Evolutionary conservation across 92 coral and sea anemone genomes (phyloP), one percentile per base, ranked within the genome.

Genomic region (Siderastrea siderea): DNA sequence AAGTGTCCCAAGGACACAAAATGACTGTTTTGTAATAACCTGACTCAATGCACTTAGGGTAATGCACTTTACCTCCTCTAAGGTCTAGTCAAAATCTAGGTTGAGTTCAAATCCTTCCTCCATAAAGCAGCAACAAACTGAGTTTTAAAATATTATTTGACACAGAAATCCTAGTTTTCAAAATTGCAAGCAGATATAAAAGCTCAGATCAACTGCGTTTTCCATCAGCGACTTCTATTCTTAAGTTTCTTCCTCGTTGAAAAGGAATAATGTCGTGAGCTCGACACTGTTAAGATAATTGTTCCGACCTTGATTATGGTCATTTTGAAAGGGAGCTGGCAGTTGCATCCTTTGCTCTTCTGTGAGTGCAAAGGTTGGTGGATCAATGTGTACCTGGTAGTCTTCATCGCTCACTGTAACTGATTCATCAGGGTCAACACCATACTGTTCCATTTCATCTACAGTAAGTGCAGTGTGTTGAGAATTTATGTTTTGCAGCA

Each of bases 361-460:
- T 55, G 71, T 72, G 4, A 73, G 77, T 58, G 60, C 65, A 63
- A 63, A 62, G 16, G 82, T 54, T 77, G 84, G 89, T 77, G 89
- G 67, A 86, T 86, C 75, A 51, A 86, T 52, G 5, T 86, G 84
- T 38, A 86, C 84, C 84, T 86, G 83, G 71, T 86, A 86, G 60
- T 86, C 66, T 48, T 78, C 90, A 78, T 86, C 90, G 53, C 47
- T 51, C 85, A 86, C 85, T 52, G 76, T 6, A 15, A 79, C 79
- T 78, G 67, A 71, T 55, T 74, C 90, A 9, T 86, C 90, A 48
- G 90, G 65, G 85, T 79, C 61, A n/a, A 45, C 57, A 46, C 90
- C 90, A 68, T 68, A 68, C 74, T 68, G 46, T 68, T 43, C 74
- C 74, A 68, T 68, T 68, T 68, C 74, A 68, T 68, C 74, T 68